These are phyloP conservation scores for Cotesia congregata DNA, from an alignment of 2,888 invertebrate genomes.

Conservation along the genomic window DNA sequence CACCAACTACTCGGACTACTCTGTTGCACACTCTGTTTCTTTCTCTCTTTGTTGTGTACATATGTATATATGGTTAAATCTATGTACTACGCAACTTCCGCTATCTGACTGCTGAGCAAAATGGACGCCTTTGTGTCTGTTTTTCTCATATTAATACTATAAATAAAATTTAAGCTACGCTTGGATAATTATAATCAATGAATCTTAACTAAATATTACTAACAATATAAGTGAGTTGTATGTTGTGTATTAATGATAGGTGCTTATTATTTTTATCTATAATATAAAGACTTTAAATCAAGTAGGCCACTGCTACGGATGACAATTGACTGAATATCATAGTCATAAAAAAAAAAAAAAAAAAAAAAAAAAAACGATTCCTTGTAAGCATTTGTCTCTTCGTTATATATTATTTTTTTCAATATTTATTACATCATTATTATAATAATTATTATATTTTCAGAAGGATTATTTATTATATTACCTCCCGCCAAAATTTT, in stretches of 20 bases:
- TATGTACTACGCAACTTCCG: conserved; percentile 69
- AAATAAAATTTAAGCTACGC: conserved; percentile 62
- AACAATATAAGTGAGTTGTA: conserved; percentile 55
- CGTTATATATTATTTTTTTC: conserved; percentile 9
- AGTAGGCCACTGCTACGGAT: conserved; percentile 69
- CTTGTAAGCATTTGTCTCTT: conserved; percentile 25
- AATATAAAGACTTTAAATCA: conserved; percentile 61
- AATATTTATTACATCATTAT: conserved; percentile 13
- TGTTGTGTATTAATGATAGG: conserved; percentile 45
- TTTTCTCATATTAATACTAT: conserved; percentile 68
- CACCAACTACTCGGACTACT: background rate
- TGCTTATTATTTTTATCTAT: conserved; percentile 44
- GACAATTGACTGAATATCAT: conserved; percentile 63
- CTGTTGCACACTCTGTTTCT: background rate
- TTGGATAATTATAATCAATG: conserved; percentile 54
- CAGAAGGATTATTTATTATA: conserved; percentile 8
- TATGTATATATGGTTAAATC: conserved; percentile 33
- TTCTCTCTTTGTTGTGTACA: conserved; percentile 2
- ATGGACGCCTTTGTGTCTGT: conserved; percentile 71
- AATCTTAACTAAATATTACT: conserved; percentile 58
- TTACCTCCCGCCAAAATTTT: conserved; percentile 52
- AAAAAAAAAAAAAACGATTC: conserved; percentile 22
- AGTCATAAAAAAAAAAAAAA: conserved; percentile 36
- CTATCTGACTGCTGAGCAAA: conserved; percentile 68
- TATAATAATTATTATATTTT: conserved; percentile 3